Conservation (phyloP, 1,140 invertebrate genomes). For the Drosophila busckii region DNA sequence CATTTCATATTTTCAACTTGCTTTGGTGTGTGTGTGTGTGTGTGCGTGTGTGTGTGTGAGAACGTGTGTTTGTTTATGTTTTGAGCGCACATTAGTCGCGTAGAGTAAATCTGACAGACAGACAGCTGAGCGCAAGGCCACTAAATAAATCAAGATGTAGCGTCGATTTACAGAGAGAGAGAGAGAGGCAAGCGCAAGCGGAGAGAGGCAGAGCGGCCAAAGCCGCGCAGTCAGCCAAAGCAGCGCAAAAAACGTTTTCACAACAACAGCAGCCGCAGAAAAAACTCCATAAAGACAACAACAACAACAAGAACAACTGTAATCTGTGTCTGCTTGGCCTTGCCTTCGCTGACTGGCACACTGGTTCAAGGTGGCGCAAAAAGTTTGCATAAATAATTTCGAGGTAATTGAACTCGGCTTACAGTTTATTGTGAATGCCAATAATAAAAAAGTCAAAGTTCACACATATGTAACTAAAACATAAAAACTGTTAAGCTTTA, state of each 20-base stretch:
- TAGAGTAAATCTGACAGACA: conserved; percentile 15
- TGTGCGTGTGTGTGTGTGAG: not conserved
- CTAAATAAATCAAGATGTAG: too few relatives aligned
- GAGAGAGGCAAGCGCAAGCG: not conserved
- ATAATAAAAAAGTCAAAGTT: too few relatives aligned
- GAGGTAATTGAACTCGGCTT: conserved; percentile 8
- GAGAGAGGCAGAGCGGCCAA: not conserved
- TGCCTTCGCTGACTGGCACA: conserved; percentile 32
- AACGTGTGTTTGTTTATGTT: conserved; percentile 19
- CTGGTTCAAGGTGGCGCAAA: conserved; percentile 36
- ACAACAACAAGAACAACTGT: conserved; percentile 1
- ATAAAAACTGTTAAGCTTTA: not conserved
- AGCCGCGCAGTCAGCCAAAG: conserved; percentile 2
- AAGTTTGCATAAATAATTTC: too few relatives aligned
- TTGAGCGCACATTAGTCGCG: conserved; percentile 13
- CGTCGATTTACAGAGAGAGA: not conserved
- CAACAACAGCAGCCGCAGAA: conserved; percentile 11
- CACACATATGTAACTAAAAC: too few relatives aligned
- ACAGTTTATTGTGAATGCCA: too few relatives aligned
- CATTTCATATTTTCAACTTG: too few relatives aligned
- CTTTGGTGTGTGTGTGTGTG: not conserved
- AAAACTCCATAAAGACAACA: conserved; percentile 18
- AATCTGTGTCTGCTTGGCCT: too few relatives aligned
- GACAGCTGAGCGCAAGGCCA: conserved; percentile 21
- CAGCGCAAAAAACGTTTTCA: not conserved